Evolutionary conservation across 2,797 vertebrate species (phyloP), one percentile per base, ranked within the genome.

Genomic region (Loriculus beryllinus): DNA sequence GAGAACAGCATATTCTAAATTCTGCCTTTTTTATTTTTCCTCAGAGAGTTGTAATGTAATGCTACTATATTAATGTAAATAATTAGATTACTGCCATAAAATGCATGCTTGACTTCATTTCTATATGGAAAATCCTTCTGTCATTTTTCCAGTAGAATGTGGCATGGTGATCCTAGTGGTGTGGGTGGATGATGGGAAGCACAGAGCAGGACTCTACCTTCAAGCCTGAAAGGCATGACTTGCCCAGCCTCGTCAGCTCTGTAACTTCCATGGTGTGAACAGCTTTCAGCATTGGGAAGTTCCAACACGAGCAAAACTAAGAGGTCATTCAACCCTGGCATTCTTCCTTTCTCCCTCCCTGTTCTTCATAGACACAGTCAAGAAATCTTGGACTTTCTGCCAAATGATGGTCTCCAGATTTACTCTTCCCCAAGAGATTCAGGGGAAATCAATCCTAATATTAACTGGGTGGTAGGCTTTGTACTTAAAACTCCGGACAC

Each of bases 401-500:
- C 35, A 70, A 49, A 68, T n/a, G 8, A 12, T 57, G 49, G 25
- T 71, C 59, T 92, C 47, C 31, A 54, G 49, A 81, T 92, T 81
- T 69, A 72, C 33, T n/a, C 81, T 62, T 35, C 31, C 42, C 39
- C 35, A 57, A 33, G 62, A 75, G 57, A 71, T 8, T 8, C 29
- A 21, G 49, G 18, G 20, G 45, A 75, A 72, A 78, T 78, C 72
- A 71, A 70, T 39, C 37, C 37, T 45, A 25, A 28, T 21, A 72
- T n/a, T 79, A 84, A 57, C 67, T 40, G 37, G 4, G 14, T 6
- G 0, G 0, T 5, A 0, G 0, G 3, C 3, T 42, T 72, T 82
- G 37, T 39, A 49, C 68, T 80, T 56, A 33, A n/a, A 35, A 43
- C 8, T 51, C 40, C 26, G 16, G 33, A 33, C 69, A 68, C 17